Evolutionary conservation across 1,140 invertebrate genomes (phyloP).

Genomic region (Pissodes strobi): DNA sequence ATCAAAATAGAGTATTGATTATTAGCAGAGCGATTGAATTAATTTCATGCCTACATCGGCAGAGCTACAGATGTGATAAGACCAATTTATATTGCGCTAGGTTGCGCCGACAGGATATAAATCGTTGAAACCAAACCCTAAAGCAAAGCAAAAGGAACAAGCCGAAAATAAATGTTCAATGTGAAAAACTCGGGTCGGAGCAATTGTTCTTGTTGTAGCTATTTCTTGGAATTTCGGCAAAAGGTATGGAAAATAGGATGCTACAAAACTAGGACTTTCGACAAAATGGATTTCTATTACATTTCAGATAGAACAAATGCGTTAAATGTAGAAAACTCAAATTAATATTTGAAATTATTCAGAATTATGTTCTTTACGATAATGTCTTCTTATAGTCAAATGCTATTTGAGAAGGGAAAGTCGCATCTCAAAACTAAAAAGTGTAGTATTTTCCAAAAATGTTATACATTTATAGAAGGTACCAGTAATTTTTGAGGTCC

Average conservation of each 20-base stretch:
- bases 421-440: no score
- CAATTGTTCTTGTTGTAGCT: conserved; percentile 3
- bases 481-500: no score
- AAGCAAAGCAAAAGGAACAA: conserved; percentile 11
- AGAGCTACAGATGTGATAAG: conserved; percentile 5
- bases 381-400: no score
- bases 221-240: background rate
- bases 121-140: conserved; percentile 8
- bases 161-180: conserved; percentile 14
- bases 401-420: no score
- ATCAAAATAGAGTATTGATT: no score
- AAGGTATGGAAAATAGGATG: conserved; percentile 1
- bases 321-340: no score
- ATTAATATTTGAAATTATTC: no score
- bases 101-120: conserved; percentile 6
- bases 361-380: no score
- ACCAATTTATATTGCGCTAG: conserved; percentile 14
- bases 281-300: conserved; percentile 1
- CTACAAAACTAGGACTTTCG: background rate
- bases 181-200: conserved; percentile 13
- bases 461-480: no score
- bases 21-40: no score
- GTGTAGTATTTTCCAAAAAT: no score
- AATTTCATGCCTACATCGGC: no score
- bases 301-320: background rate